Percentiles rank a stretch among this genome's conserved stretches.
Evolutionary conservation across 2,113 vertebrate genomes (phyloP).

Genomic region (Hemichromis elongatus): DNA sequence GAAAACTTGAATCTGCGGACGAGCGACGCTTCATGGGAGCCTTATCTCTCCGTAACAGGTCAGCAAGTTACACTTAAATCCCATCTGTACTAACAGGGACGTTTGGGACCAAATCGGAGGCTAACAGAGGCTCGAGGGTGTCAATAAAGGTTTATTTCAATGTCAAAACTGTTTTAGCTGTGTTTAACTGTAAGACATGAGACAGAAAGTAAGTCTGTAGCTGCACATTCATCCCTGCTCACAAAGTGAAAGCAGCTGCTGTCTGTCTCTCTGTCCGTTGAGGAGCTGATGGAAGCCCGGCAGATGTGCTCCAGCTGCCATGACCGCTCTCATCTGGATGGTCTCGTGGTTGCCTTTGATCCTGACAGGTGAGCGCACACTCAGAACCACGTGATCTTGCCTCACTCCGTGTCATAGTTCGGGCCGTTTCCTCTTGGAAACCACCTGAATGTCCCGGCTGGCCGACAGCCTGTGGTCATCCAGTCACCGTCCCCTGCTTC

Average conservation of each 20-base stretch:
- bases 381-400: background rate
- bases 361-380: conserved; percentile 15
- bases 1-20: background rate
- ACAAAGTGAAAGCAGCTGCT: background rate
- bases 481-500: background rate
- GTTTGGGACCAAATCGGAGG: background rate
- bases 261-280: background rate
- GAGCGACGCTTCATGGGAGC: background rate
- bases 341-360: conserved; percentile 19
- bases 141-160: background rate
- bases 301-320: background rate
- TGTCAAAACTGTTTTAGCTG: background rate
- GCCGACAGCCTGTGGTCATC: background rate
- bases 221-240: background rate
- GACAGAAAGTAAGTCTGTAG: background rate
- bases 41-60: background rate
- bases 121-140: background rate
- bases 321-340: conserved; percentile 14
- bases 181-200: background rate
- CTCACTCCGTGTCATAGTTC: background rate
- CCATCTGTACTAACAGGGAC: rapidly evolving
- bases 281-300: background rate
- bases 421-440: background rate
- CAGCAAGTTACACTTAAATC: background rate
- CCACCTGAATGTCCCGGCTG: background rate